Evolutionary conservation across 2,888 invertebrate species (phyloP).

Genomic region (Eilema sororculum): DNA sequence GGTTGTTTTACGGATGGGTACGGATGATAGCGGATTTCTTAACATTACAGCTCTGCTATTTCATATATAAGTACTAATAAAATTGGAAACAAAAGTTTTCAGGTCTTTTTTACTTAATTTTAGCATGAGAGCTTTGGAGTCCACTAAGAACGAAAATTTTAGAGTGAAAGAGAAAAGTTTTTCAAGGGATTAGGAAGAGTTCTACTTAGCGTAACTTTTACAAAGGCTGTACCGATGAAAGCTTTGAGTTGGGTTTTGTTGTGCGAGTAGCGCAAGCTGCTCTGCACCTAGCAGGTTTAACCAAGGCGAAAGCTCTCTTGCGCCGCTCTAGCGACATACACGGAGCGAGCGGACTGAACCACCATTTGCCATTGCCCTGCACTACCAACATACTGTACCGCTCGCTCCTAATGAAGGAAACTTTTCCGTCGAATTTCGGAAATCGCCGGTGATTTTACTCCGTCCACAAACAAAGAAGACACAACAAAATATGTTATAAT

Average conservation of each 20-base stretch:
- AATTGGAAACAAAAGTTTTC: background rate
- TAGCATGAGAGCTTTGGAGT: conserved; percentile 29
- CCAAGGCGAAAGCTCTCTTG: conserved; percentile 77
- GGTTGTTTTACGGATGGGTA: background rate
- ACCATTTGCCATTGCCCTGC: conserved; percentile 57
- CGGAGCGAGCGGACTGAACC: conserved; percentile 65
- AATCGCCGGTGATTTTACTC: conserved; percentile 70
- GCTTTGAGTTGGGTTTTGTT: conserved; percentile 64
- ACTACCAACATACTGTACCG: conserved; percentile 69
- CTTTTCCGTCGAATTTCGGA: conserved; percentile 83
- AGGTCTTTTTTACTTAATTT: conserved; percentile 1
- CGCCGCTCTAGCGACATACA: conserved; percentile 60
- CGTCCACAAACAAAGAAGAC: conserved; percentile 68
- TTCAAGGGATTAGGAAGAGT: conserved; percentile 70
- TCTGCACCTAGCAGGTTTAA: conserved; percentile 61
- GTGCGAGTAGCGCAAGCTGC: conserved; percentile 63
- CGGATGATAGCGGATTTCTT: background rate
- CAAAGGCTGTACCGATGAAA: conserved; percentile 73
- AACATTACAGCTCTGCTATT: too few relatives aligned
- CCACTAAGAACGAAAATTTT: conserved; percentile 33
- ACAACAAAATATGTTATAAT: conserved; percentile 53
- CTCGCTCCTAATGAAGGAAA: conserved; percentile 72
- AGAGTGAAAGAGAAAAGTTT: conserved; percentile 55
- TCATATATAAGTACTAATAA: too few relatives aligned
- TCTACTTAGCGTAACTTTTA: conserved; percentile 76